phyloP scores from a whole-genome alignment of 2,797 vertebrate species.

The Chiloscyllium punctatum region DNA sequence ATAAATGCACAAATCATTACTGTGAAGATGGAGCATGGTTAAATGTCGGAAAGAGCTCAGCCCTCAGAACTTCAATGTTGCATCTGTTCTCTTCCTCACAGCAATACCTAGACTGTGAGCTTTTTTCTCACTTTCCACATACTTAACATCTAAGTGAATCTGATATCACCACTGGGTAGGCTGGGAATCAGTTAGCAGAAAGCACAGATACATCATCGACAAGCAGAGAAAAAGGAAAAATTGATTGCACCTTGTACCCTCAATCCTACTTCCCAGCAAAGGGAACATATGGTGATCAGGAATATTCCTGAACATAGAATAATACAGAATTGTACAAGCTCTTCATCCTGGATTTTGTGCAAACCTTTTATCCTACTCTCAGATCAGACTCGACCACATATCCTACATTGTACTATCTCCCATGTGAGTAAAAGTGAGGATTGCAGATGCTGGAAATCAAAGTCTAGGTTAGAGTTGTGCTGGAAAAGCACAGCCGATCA shows the following conservation, averaged over 20 bases:
- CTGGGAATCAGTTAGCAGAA: not conserved
- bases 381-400: too few species aligned
- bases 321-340: too few species aligned
- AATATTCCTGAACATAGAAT: not conserved
- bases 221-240: not conserved
- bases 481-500: too few species aligned
- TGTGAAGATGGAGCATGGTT: not conserved
- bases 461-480: too few species aligned
- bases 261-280: not conserved
- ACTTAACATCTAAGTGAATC: not conserved
- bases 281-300: not conserved
- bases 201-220: not conserved
- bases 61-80: not conserved
- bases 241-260: not conserved
- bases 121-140: not conserved
- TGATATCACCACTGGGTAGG: not conserved
- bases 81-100: not conserved
- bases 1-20: not conserved
- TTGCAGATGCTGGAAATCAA: too few species aligned
- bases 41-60: not conserved
- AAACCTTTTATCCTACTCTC: too few species aligned
- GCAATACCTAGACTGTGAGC: not conserved
- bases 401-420: too few species aligned
- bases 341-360: too few species aligned
- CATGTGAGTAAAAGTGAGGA: too few species aligned